Evolutionary conservation across 53 echinoderm and acorn worm species (phyloP), one percentile per base, ranked within the genome.

Genomic region (Holothuria leucospilota): DNA sequence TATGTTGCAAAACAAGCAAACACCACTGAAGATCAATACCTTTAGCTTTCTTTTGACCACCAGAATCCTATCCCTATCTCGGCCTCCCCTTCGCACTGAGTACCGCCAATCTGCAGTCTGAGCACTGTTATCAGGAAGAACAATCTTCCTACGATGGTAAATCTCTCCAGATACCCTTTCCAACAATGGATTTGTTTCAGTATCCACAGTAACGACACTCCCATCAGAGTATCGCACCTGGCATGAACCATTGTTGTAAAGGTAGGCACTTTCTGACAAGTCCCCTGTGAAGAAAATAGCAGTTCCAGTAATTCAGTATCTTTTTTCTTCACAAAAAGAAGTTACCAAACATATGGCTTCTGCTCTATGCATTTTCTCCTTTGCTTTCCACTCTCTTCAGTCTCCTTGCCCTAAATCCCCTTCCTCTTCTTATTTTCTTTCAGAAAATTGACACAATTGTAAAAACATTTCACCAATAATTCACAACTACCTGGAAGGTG

Each of bases 81-180:
- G 82, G 15, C 96, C 96, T 2, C 99, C 99, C 30, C 89, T 86
- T 16, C 88, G 81, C 21, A 92, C 94, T 12, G 90, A 90, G 94
- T 92, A 95, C 30, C 91, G 89, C 99, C 99, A 99, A 58, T 99
- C 94, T 71, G 93, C 64, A 39, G 95, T 92, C 74, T 99, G 95
- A 78, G 93, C 92, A 71, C 85, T 82, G 39, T 88, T 90, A 71
- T 92, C 95, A 0, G 95, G 99, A 8, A 99, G 87, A 51, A 62
- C 84, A 78, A 99, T 90, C 94, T 89, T 93, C 29, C 99, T 91
- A 39, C 91, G 94, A 26, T 92, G 84, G 39, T 92, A 80, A 59
- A 94, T 87, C 46, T 90, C 92, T 61, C 92, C 92, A 20, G 84
- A 85, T 56, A 92, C 94, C 29, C 75, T 88, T 85, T 95, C 93